Conservation (phyloP, 2,888 invertebrate genomes). For the Tetranychus truncatus region DNA sequence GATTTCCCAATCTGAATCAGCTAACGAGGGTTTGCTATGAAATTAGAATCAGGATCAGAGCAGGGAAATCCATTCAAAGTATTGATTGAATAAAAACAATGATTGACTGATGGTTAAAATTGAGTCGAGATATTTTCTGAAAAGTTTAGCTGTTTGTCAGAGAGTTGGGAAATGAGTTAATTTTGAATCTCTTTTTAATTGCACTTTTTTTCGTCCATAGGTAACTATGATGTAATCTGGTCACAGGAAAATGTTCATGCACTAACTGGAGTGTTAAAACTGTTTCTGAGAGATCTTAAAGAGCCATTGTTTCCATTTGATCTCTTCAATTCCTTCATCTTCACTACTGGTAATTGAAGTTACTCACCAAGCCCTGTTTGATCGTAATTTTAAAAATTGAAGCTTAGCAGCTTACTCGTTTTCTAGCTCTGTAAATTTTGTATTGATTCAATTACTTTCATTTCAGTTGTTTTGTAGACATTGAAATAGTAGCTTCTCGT, state of each 20-base stretch:
- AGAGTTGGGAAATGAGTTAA: not conserved
- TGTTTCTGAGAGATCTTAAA: conserved; percentile 81
- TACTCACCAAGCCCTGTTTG: not conserved
- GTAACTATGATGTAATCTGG: conserved; percentile 45
- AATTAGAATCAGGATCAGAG: too few species aligned
- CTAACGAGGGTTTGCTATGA: not conserved
- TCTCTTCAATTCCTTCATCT: conserved; percentile 47
- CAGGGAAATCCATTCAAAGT: too few species aligned
- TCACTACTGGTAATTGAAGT: conserved; percentile 44
- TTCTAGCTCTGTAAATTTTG: too few species aligned
- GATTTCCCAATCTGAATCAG: not conserved
- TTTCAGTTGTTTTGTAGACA: too few species aligned
- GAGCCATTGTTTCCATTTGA: conserved; percentile 67
- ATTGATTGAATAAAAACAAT: too few species aligned
- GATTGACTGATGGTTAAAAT: too few species aligned
- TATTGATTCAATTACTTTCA: too few species aligned
- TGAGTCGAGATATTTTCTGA: too few species aligned
- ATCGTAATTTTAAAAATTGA: too few species aligned
- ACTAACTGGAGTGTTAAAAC: conserved; percentile 61
- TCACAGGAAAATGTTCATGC: conserved; percentile 72
- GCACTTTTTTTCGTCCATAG: conserved; percentile 29
- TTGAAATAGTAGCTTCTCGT: too few species aligned
- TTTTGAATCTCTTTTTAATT: too few species aligned
- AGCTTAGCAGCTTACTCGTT: too few species aligned
- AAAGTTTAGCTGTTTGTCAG: not conserved